Base-by-base conservation (phyloP, 2,797 vertebrate species). In the Sebastolobus alascanus region DNA sequence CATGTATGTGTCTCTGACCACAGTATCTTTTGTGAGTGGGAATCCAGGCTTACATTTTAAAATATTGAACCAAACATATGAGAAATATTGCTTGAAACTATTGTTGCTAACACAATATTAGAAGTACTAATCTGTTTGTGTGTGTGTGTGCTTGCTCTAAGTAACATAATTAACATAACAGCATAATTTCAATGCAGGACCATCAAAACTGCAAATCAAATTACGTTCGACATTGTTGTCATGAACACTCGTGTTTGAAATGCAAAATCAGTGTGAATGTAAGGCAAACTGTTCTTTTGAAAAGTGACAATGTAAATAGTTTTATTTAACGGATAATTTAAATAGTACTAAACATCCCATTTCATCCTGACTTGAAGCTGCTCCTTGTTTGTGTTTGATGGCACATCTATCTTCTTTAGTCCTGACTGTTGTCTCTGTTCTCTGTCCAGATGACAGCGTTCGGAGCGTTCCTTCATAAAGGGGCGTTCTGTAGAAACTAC, bases 401-500 rank as follows among this genome's bases (percentile, higher is more conserved):
- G 20, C n/a, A 5, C n/a, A n/a, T 16, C 1, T 78, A 58, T 70
- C 54, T 18, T 63, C 46, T 56, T 73, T 5, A 16, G 59, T 69
- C 22, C 9, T 92, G 54, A 87, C 25, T n/a, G 35, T 56, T n/a
- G 43, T 79, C 55, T 85, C 55, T 85, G 0, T 83, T 66, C 35
- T 90, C 63, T 88, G 93, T 92, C 59, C 93, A 99, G 99, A 98
- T 99, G 97, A 98, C 97, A 4, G 98, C 98, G 9, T 99, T 98
- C 69, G 99, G 99, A 84, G 98, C 98, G 0, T 99, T 99, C 88
- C 96, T 99, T 79, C 99, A 99, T 94, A 99, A 99, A 95, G 99
- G 99, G 18, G 98, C 98, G 8, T 99, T 99, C 95, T 99, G 98
- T 92, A 96, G 99, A 86, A 99, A 98, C 94, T 99, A 99, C 93